Percentiles rank a stretch among this genome's conserved stretches.
Evolutionary conservation across 2,797 vertebrate species (phyloP).

Genomic region (Poecilia gillii): DNA sequence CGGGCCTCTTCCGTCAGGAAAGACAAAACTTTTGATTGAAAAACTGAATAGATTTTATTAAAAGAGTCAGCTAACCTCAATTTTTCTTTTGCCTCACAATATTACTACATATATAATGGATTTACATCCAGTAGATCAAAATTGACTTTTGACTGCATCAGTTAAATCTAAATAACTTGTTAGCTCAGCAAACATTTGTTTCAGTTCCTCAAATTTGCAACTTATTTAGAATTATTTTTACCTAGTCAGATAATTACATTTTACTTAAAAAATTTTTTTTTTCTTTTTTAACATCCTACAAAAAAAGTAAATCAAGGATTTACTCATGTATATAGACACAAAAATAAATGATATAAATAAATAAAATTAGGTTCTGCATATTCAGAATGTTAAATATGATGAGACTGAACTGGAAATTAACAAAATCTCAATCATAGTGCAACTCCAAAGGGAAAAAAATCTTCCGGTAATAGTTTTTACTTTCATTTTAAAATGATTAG

Average conservation of each 20-base stretch:
- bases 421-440: neutral
- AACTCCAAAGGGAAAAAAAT: neutral
- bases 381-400: neutral
- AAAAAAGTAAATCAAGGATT: neutral
- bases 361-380: neutral
- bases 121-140: neutral
- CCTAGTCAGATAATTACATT: neutral
- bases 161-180: too few relatives aligned
- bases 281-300: neutral
- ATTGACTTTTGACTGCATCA: neutral
- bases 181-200: neutral
- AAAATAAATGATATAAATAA: neutral
- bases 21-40: neutral
- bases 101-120: neutral
- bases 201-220: neutral
- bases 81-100: neutral
- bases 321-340: neutral
- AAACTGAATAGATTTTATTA: neutral
- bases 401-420: neutral
- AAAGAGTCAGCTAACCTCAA: neutral
- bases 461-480: neutral
- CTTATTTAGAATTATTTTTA: neutral
- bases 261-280: neutral
- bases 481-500: neutral
- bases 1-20: neutral